Conservation (phyloP, 1,140 invertebrate genomes). For the Drosophila nikananu region DNA sequence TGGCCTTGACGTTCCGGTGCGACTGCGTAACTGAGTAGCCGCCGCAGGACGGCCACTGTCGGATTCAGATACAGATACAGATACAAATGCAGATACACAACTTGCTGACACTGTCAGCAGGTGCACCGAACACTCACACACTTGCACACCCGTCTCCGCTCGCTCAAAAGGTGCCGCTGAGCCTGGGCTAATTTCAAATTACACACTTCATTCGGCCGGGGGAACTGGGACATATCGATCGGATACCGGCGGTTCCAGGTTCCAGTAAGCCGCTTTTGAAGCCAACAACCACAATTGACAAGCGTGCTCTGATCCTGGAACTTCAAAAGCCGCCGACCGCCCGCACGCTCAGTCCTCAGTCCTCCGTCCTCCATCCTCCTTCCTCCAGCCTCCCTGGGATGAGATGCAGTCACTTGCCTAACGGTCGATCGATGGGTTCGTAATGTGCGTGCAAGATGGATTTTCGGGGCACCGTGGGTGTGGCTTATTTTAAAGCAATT, state of each 20-base stretch:
- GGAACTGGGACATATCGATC: conserved; percentile 38
- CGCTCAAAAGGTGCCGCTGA: conserved; percentile 75
- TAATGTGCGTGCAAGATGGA: conserved; percentile 81
- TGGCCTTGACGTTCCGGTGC: conserved; percentile 36
- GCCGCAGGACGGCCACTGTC: conserved; percentile 48
- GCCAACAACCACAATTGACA: conserved; percentile 80
- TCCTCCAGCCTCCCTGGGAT: conserved; percentile 2
- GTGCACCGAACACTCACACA: conserved; percentile 47
- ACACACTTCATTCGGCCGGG: conserved; percentile 78
- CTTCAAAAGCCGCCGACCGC: conserved; percentile 66
- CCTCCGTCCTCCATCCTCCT: conserved; percentile 1
- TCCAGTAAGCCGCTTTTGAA: conserved; percentile 64
- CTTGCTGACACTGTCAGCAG: conserved; percentile 61
- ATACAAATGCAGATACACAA: conserved; percentile 6
- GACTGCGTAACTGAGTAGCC: conserved; percentile 73
- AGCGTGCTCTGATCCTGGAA: conserved; percentile 66
- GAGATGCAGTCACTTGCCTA: conserved; percentile 45
- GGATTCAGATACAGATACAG: conserved; percentile 8
- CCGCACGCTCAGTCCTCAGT: conserved; percentile 39
- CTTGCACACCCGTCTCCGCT: neutral
- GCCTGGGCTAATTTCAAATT: conserved; percentile 79
- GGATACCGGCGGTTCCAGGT: conserved; percentile 7
- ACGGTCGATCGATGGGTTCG: conserved; percentile 51
- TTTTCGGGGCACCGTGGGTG: conserved; percentile 73
- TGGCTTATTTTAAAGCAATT: conserved; percentile 83